These are phyloP conservation scores for Parotia lawesii DNA, from an alignment of 2,113 vertebrate genomes.

Conservation along the genomic window DNA sequence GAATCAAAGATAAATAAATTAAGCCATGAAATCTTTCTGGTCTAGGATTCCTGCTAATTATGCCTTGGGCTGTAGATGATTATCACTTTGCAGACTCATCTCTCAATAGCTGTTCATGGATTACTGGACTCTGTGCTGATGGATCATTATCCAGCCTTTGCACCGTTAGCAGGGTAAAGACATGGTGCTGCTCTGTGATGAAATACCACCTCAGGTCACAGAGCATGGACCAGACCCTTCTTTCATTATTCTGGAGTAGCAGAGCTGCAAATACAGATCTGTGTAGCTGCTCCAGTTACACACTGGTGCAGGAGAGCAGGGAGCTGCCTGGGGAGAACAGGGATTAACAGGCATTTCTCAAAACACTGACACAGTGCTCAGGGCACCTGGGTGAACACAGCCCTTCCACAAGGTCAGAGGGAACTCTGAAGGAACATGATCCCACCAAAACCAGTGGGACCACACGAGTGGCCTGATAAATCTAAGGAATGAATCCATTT, in stretches of 20 bases:
- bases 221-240: not conserved
- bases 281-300: not conserved
- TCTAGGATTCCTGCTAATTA: not conserved
- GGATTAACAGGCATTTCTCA: not conserved
- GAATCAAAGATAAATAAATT: not conserved
- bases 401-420: not conserved
- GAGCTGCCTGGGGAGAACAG: not conserved
- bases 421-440: not conserved
- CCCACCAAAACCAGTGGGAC: not conserved
- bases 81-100: not conserved
- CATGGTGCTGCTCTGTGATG: not conserved
- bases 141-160: not conserved
- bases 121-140: not conserved
- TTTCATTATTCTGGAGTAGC: not conserved
- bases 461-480: fast-evolving
- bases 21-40: not conserved
- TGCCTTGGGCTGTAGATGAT: not conserved
- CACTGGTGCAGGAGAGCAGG: not conserved
- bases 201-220: not conserved
- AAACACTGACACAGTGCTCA: not conserved
- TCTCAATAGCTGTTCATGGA: not conserved
- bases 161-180: not conserved
- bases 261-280: not conserved
- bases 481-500: not conserved
- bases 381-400: not conserved